These are phyloP conservation scores for Eufriesea mexicana DNA, from an alignment of 1,140 invertebrate genomes.

Conservation along the genomic window DNA sequence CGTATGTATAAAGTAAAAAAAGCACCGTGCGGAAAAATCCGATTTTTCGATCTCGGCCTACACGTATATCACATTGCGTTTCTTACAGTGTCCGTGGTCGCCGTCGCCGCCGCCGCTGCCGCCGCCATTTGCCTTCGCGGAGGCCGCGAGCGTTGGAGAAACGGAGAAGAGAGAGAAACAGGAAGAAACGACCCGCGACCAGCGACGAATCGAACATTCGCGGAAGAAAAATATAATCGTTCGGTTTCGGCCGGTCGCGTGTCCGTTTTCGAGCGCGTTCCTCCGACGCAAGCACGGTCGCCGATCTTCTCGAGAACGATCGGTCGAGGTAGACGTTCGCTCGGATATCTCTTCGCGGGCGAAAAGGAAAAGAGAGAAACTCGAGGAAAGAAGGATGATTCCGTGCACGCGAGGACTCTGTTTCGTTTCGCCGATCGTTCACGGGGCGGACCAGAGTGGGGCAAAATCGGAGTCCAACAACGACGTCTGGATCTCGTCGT, in stretches of 20 bases:
- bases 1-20: slow-evolving; percentile 68
- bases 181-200: not conserved
- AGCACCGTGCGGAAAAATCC: slow-evolving; percentile 77
- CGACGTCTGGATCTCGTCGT: too few relatives aligned
- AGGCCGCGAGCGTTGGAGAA: too few relatives aligned
- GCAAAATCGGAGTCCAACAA: too few relatives aligned
- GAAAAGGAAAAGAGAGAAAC: too few relatives aligned
- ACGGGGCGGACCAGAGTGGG: too few relatives aligned
- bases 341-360: too few relatives aligned
- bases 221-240: slow-evolving; percentile 42
- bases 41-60: slow-evolving; percentile 70
- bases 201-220: not conserved
- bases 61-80: slow-evolving; percentile 72
- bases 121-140: too few relatives aligned
- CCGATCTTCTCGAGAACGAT: not conserved
- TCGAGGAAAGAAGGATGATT: too few relatives aligned
- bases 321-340: not conserved
- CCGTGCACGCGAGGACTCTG: too few relatives aligned
- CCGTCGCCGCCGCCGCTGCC: slow-evolving; percentile 16
- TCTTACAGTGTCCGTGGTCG: slow-evolving; percentile 9
- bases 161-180: too few relatives aligned
- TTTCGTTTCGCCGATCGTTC: too few relatives aligned
- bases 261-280: not conserved
- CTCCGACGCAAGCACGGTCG: not conserved
- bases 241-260: not conserved